Conservation (phyloP, 2,113 vertebrate species). For the Pollachius pollachius region DNA sequence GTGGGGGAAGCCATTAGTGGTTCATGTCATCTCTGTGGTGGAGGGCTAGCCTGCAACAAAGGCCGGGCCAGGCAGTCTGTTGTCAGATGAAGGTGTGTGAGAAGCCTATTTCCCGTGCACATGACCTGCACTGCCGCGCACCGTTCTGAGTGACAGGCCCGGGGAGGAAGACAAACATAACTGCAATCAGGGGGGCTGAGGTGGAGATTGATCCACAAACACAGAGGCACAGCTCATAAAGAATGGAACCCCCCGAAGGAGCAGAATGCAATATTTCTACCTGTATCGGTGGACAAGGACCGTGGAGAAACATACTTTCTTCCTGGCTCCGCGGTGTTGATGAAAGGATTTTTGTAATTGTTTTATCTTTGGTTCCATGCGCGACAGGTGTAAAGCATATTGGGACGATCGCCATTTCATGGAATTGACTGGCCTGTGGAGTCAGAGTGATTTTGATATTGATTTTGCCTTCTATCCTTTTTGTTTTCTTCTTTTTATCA, state of each 20-base stretch:
- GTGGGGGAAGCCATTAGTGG: constrained; percentile 36
- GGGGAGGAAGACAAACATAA: constrained; percentile 32
- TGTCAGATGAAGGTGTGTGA: constrained; percentile 15
- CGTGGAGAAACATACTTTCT: background rate
- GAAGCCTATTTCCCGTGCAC: constrained; percentile 10
- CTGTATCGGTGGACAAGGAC: background rate
- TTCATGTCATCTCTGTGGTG: constrained; percentile 42
- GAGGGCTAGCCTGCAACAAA: constrained; percentile 21
- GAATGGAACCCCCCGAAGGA: constrained; percentile 1
- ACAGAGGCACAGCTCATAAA: constrained; percentile 6
- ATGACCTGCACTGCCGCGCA: constrained; percentile 5
- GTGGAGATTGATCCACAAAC: constrained; percentile 7
- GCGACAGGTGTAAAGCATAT: background rate
- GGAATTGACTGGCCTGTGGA: background rate
- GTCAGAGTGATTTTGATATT: constrained; percentile 9
- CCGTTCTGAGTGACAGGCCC: constrained; percentile 39
- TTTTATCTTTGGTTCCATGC: background rate
- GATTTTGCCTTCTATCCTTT: constrained; percentile 1
- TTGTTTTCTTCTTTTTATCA: background rate
- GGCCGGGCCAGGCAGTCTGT: constrained; percentile 23
- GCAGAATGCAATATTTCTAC: constrained; percentile 1
- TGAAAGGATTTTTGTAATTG: background rate
- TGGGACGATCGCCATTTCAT: background rate
- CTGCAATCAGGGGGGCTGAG: constrained; percentile 18
- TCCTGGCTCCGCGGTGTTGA: background rate